Conservation (phyloP, 2,113 vertebrate genomes). For the Brachyhypopomus gauderio region DNA sequence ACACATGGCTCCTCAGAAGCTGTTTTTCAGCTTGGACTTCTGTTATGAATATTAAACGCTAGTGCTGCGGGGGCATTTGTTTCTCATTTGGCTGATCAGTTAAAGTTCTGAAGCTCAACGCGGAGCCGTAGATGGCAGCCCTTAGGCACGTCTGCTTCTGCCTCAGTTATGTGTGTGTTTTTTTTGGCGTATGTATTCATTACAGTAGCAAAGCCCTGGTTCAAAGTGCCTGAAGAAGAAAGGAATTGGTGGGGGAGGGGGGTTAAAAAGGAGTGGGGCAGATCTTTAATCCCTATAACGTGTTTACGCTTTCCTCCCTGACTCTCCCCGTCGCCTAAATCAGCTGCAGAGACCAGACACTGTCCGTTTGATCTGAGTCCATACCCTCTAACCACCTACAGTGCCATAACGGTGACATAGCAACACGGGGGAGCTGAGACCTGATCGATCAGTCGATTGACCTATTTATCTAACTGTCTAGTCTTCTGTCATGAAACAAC, state of each 20-base stretch:
- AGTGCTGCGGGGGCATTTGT: conserved; percentile 16
- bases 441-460: too few relatives aligned
- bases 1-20: neutral
- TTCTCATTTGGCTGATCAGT: conserved; percentile 33
- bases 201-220: conserved; percentile 40
- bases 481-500: too few relatives aligned
- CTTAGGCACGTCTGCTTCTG: conserved; percentile 40
- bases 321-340: conserved; percentile 67
- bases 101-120: conserved; percentile 12
- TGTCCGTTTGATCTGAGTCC: conserved; percentile 66
- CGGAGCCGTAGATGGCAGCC: neutral
- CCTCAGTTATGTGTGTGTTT: neutral
- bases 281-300: conserved; percentile 65
- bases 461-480: too few relatives aligned
- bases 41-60: conserved; percentile 31
- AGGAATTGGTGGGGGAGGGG: conserved; percentile 18
- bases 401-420: neutral
- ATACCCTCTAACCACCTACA: neutral
- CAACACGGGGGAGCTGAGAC: too few relatives aligned
- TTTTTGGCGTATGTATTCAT: conserved; percentile 36
- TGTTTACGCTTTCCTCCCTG: conserved; percentile 68
- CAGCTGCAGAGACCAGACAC: conserved; percentile 71
- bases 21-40: neutral
- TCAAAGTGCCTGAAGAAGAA: conserved; percentile 64
- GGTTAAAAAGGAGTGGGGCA: conserved; percentile 61